A percentile compares a stretch with the other conserved stretches of the same genome.
Conservation (phyloP, 2,888 invertebrate species). For the Exocentrus adspersus region DNA sequence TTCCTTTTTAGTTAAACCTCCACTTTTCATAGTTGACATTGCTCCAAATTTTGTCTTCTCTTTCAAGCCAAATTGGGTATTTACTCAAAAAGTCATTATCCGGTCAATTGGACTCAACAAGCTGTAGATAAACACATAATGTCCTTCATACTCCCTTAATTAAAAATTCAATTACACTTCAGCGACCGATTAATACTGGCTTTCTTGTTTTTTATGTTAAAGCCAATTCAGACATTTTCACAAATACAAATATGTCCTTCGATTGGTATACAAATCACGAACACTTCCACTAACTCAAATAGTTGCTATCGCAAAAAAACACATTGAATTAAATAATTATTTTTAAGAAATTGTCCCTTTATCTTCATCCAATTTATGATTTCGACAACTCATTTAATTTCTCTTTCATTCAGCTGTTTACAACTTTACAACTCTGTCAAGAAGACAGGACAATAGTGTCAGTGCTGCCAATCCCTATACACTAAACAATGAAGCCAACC, state of each 20-base stretch:
- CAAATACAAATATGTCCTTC: slow-evolving; percentile 34
- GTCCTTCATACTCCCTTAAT: slow-evolving; percentile 38
- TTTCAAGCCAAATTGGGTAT: slow-evolving; percentile 55
- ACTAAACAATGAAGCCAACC: no score
- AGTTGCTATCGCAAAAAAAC: slow-evolving; percentile 6
- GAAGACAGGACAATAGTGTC: no score
- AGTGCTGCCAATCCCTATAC: no score
- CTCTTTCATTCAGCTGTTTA: slow-evolving; percentile 43
- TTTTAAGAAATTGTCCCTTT: slow-evolving; percentile 18
- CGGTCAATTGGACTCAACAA: slow-evolving; percentile 37
- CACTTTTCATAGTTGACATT: slow-evolving; percentile 74
- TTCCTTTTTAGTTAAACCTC: slow-evolving; percentile 87
- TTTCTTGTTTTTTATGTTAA: slow-evolving; percentile 45
- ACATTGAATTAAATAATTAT: slow-evolving; percentile 2
- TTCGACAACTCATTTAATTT: slow-evolving; percentile 33
- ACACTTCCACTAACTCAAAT: slow-evolving; percentile 35
- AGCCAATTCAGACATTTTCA: slow-evolving; percentile 45
- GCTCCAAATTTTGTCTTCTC: slow-evolving; percentile 48
- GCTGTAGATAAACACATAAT: slow-evolving; percentile 31
- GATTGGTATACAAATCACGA: slow-evolving; percentile 33
- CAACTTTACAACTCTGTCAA: slow-evolving; percentile 30
- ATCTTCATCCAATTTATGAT: slow-evolving; percentile 28
- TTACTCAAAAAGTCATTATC: slow-evolving; percentile 43
- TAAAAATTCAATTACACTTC: slow-evolving; percentile 31
- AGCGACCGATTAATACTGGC: slow-evolving; percentile 37